Evolutionary conservation across 2,888 invertebrate species (phyloP), one percentile per base, ranked within the genome.

Genomic region (Odontocolon sp.): DNA sequence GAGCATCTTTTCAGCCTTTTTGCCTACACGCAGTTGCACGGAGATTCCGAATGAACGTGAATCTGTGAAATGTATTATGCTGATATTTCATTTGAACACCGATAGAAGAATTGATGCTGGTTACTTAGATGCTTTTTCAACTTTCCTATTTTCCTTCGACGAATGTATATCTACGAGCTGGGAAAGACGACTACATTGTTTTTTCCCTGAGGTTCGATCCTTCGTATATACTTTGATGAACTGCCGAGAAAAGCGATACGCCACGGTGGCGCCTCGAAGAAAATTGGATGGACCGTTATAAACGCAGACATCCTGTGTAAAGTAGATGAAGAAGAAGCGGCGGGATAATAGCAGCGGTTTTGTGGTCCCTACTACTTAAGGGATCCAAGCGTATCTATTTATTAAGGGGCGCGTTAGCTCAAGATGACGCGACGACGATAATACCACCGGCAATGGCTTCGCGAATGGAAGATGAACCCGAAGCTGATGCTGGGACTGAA

Each of bases 221-320:
- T n/a, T n/a, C n/a, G n/a, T n/a, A n/a, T n/a, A n/a, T n/a, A n/a
- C n/a, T 67, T 52, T 67, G 52, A 67, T 36, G 42, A 40, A 54
- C 40, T 56, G 74, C 59, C 61, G 69, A 59, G 28, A n/a, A 31
- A 68, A 36, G 40, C 74, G 73, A 66, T 59, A 68, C 70, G 76
- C 63, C 80, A 52, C 56, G 69, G 56, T 63, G 82, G 80, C 80
- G 80, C 77, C 77, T 63, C 38, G 14, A 54, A 68, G 77, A 77
- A 80, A 77, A 79, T 71, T 68, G 68, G 61, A 71, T 42, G 52
- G 59, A 9, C 63, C 63, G 54, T 68, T 68, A 52, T 57, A 59
- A 56, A 68, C 64, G 67, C 70, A 77, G 74, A 71, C 68, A 59
- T 70, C 71, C 68, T 59, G 71, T 52, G 57, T 68, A 11, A 45